A percentile compares a stretch with the other conserved stretches of the same genome.
Evolutionary conservation across 2,113 vertebrate species (phyloP).

Genomic region (Triplophysa siluroides): DNA sequence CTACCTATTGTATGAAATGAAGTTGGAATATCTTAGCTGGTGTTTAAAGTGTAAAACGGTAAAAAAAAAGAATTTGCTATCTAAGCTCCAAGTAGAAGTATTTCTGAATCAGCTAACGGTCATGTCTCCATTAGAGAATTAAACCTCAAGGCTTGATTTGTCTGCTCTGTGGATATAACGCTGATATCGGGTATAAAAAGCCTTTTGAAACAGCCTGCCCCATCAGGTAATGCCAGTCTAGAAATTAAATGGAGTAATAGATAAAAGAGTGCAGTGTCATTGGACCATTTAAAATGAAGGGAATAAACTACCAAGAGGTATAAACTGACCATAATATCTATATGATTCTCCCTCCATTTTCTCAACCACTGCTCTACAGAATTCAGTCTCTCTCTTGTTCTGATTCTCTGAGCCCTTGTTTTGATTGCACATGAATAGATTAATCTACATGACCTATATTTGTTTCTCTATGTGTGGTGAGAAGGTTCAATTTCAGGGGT

Average conservation of each 20-base stretch:
- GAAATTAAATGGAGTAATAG: not conserved
- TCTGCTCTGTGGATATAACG: not conserved
- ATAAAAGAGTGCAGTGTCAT: not conserved
- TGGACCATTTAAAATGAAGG: not conserved
- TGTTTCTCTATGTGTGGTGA: conserved; percentile 32
- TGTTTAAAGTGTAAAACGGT: too few species aligned
- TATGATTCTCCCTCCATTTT: not conserved
- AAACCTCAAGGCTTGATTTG: not conserved
- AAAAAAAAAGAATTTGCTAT: too few species aligned
- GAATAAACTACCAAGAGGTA: not conserved
- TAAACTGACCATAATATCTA: not conserved
- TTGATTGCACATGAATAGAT: conserved; percentile 43
- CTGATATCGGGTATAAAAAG: not conserved
- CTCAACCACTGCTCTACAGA: not conserved
- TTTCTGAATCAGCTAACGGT: conserved; percentile 1
- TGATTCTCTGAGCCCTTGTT: conserved; percentile 27
- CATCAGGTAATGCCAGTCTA: not conserved
- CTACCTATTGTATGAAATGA: too few species aligned
- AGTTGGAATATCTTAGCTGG: too few species aligned
- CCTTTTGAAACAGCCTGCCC: not conserved
- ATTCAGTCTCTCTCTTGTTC: not conserved
- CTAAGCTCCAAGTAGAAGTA: not conserved
- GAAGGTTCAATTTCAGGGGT: conserved; percentile 36
- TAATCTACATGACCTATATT: conserved; percentile 50
- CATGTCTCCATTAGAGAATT: not conserved